These are phyloP conservation scores for Martes flavigula DNA, from an alignment of 2,797 vertebrate species.

Conservation along the genomic window DNA sequence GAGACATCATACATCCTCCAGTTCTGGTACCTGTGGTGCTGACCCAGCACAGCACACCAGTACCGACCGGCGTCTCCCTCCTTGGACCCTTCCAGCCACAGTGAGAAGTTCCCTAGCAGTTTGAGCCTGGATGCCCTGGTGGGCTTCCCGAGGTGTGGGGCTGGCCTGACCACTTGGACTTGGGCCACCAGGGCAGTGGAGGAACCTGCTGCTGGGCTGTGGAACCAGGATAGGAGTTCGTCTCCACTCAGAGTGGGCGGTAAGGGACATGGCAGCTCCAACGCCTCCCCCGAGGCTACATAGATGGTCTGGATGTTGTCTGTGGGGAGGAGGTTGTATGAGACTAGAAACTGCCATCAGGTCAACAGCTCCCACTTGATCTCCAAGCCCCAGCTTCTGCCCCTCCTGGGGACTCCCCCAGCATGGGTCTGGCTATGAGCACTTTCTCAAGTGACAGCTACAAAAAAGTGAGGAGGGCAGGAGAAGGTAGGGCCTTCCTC, in stretches of 20 bases:
- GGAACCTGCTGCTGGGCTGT: background rate
- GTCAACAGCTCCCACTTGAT: background rate
- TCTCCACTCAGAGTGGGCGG: slow-evolving; percentile 26
- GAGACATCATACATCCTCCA: slow-evolving; percentile 75
- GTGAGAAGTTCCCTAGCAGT: slow-evolving; percentile 72
- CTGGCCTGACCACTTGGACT: slow-evolving; percentile 6
- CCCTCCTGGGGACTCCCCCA: background rate
- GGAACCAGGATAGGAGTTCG: slow-evolving; percentile 26
- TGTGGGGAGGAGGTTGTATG: background rate
- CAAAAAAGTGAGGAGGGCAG: background rate
- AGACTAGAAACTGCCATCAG: background rate
- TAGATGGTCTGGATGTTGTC: slow-evolving; percentile 48
- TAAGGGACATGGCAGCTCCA: slow-evolving; percentile 63
- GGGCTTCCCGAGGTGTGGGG: background rate
- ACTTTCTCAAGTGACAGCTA: background rate
- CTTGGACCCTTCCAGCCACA: slow-evolving; percentile 56
- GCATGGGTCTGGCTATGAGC: background rate
- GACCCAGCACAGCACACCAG: slow-evolving; percentile 65
- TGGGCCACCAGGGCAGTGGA: slow-evolving; percentile 59
- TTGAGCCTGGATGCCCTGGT: slow-evolving; percentile 40
- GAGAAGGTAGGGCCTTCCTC: background rate
- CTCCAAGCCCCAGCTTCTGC: background rate
- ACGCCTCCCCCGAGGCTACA: background rate
- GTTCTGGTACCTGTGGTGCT: slow-evolving; percentile 57
- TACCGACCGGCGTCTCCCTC: slow-evolving; percentile 67